These are phyloP conservation scores for Hydrophis major DNA, from an alignment of 2,797 vertebrate species.

Conservation along the genomic window DNA sequence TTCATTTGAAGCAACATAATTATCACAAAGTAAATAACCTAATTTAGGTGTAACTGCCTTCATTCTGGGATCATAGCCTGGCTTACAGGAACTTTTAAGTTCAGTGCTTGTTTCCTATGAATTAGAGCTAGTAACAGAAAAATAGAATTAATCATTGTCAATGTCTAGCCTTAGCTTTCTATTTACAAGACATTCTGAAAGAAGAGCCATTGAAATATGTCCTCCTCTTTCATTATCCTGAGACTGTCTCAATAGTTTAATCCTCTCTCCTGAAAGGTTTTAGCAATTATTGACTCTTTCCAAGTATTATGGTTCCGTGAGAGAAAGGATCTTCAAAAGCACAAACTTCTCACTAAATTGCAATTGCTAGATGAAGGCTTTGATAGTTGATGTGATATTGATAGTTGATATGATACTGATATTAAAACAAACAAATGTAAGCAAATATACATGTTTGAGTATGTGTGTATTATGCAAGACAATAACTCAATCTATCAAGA, in stretches of 20 bases:
- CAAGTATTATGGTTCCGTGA: not conserved
- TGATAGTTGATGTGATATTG: not conserved
- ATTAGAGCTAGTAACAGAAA: not conserved
- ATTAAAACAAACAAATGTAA: not conserved
- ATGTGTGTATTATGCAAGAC: not conserved
- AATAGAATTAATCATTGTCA: not conserved
- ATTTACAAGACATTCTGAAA: not conserved
- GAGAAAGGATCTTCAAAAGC: not conserved
- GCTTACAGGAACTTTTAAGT: not conserved
- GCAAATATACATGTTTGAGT: not conserved
- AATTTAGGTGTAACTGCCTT: not conserved
- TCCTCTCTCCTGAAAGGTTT: not conserved
- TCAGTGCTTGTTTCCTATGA: not conserved
- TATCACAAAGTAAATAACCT: not conserved
- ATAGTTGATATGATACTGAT: not conserved
- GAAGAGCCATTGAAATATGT: not conserved
- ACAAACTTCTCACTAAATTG: not conserved
- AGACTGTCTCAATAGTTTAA: not conserved
- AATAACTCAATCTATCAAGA: not conserved
- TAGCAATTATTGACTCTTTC: not conserved
- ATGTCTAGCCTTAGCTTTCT: not conserved
- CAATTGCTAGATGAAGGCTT: not conserved
- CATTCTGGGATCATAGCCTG: not conserved
- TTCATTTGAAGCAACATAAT: constrained; percentile 1
- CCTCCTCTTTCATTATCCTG: not conserved